Base-by-base conservation (phyloP, 2,888 invertebrate genomes). In the Drosophila basisetae region DNA sequence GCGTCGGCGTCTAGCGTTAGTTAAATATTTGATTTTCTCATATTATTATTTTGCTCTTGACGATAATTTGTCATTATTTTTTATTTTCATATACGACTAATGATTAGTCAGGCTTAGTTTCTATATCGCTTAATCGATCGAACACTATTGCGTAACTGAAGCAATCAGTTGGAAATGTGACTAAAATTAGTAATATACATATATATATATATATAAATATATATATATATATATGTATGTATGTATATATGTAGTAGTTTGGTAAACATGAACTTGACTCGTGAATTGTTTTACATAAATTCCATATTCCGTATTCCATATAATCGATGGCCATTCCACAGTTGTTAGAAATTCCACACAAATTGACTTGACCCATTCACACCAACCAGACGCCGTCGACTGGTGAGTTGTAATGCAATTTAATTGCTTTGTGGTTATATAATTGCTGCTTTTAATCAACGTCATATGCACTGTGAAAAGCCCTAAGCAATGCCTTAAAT, bases 351-450 rank as follows among this genome's bases (percentile, higher is more conserved):
- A 67, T 71, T 75, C 63, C 71, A 58, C 37, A 54, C 61, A 62
- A 83, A 83, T 81, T 76, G 67, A 81, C 66, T 16, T 47, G 47
- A 25, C 25, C 78, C 55, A 76, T 60, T 72, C 62, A 64, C 78
- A 47, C 25, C 47, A 16, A 4, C 47, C 35, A 7, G 47, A 25
- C 47, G 53, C 62, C 30, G 43, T 28, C 25, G 13, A 4, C 33
- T 13, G 35, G 13, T 22, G 9, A 22, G 6, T 39, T 50, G 64
- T 47, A 72, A 60, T 50, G 33, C 50, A 43, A 1, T 28, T 2
- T 1, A 52, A 69, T 65, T 61, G 68, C 33, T 53, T 59, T 50
- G 63, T 35, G 54, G 30, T 76, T 76, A 76, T 67, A 62, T 67
- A 76, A 77, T 72, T 78, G 52, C 55, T 69, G 55, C 55, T 60